These are phyloP conservation scores for Ataeniobius toweri DNA, from an alignment of 2,797 vertebrate species.

Conservation along the genomic window DNA sequence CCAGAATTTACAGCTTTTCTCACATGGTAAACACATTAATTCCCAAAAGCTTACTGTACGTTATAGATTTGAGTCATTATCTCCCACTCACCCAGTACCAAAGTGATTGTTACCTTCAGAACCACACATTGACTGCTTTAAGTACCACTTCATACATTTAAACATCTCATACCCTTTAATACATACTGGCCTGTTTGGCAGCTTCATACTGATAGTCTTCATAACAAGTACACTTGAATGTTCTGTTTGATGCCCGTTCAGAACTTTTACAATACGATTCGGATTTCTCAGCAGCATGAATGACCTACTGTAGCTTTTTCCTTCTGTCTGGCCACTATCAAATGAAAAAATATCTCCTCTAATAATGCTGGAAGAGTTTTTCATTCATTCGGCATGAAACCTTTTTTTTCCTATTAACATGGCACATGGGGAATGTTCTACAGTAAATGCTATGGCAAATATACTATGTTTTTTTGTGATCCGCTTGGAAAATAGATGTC, in stretches of 20 bases:
- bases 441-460: constrained; percentile 36
- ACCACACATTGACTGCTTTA: constrained; percentile 57
- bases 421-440: constrained; percentile 48
- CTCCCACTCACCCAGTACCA: constrained; percentile 66
- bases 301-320: not conserved
- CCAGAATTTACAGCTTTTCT: constrained; percentile 67
- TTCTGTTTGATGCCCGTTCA: constrained; percentile 49
- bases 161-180: constrained; percentile 44
- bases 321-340: not conserved
- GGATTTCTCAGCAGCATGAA: not conserved
- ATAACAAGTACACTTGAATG: constrained; percentile 66
- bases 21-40: constrained; percentile 46
- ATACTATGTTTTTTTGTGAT: constrained; percentile 11
- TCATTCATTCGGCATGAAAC: constrained; percentile 72
- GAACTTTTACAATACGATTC: constrained; percentile 35
- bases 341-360: not conserved
- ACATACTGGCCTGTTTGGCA: constrained; percentile 66
- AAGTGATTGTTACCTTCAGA: constrained; percentile 48
- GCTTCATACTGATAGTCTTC: constrained; percentile 69
- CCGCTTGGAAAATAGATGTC: constrained; percentile 26
- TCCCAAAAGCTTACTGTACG: constrained; percentile 65
- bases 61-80: constrained; percentile 51
- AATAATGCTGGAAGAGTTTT: constrained; percentile 20
- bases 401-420: constrained; percentile 40
- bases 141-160: constrained; percentile 69